A percentile compares a stretch with the other conserved stretches of the same genome.
Evolutionary conservation across 2,113 vertebrate genomes (phyloP).

Genomic region (Rhinogobius similis): DNA sequence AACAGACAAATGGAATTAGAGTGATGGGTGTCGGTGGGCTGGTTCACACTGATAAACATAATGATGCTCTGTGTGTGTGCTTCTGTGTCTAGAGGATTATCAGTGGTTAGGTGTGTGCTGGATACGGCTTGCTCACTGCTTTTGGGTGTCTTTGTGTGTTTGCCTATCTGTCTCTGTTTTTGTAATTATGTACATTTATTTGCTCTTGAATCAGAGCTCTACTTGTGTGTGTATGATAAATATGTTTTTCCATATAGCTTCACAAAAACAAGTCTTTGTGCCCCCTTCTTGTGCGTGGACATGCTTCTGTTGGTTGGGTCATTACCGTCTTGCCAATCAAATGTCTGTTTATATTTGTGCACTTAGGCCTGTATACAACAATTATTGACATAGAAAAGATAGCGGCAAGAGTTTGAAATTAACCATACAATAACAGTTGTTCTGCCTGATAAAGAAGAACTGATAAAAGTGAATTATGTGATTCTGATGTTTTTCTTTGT

Average conservation of each 20-base stretch:
- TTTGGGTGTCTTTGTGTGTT: conserved; percentile 79
- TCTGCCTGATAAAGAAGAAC: not conserved
- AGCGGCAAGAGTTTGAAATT: not conserved
- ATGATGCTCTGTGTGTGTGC: conserved; percentile 74
- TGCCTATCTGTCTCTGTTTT: conserved; percentile 78
- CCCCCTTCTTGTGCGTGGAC: conserved; percentile 43
- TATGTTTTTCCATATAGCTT: conserved; percentile 61
- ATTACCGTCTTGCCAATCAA: conserved; percentile 36
- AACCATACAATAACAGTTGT: not conserved
- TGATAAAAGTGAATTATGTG: not conserved
- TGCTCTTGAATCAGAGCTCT: conserved; percentile 53
- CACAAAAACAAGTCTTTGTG: conserved; percentile 46
- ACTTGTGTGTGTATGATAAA: conserved; percentile 66
- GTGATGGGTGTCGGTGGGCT: conserved; percentile 81
- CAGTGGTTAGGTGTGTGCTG: conserved; percentile 79
- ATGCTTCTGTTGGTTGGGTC: conserved; percentile 35
- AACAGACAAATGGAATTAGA: conserved; percentile 84
- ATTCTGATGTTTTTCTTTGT: not conserved
- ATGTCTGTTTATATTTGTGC: conserved; percentile 39
- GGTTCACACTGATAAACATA: conserved; percentile 81
- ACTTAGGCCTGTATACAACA: conserved; percentile 25
- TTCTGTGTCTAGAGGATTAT: conserved; percentile 79
- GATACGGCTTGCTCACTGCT: conserved; percentile 75
- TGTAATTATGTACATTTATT: conserved; percentile 80
- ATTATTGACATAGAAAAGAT: conserved; percentile 36